These are phyloP conservation scores for Semnopithecus entellus DNA, from an alignment of 2,113 vertebrate genomes.

Conservation along the genomic window DNA sequence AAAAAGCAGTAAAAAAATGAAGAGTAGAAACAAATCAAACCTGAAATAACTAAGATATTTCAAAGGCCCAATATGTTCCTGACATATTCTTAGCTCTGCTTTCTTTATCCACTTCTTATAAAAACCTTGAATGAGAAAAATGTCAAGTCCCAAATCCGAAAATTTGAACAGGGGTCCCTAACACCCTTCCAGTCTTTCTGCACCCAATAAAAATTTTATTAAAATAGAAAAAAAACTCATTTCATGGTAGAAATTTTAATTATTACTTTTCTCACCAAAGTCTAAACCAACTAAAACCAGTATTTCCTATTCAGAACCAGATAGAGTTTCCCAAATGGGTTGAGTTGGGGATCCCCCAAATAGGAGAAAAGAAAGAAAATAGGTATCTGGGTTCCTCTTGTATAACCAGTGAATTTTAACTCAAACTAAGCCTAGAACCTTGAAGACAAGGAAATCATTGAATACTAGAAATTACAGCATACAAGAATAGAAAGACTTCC, in stretches of 20 bases:
- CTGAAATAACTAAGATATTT: background rate
- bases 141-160: background rate
- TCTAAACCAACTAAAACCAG: conserved; percentile 3
- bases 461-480: conserved; percentile 20
- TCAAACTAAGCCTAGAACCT: background rate
- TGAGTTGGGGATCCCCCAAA: background rate
- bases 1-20: background rate
- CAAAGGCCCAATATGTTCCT: background rate
- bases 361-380: background rate
- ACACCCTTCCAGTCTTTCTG: background rate
- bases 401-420: background rate
- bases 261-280: background rate
- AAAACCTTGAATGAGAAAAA: conserved; percentile 26
- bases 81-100: background rate
- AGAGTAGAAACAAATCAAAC: conserved; percentile 2
- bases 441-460: background rate
- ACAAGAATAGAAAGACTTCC: background rate
- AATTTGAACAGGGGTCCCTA: background rate
- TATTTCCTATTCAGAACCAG: background rate
- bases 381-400: background rate
- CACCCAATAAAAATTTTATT: background rate
- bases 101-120: background rate
- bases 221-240: background rate
- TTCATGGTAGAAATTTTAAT: conserved; percentile 14
- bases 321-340: background rate